phyloP scores from a whole-genome alignment of 2,113 vertebrate genomes.

The Phodopus roborovskii region DNA sequence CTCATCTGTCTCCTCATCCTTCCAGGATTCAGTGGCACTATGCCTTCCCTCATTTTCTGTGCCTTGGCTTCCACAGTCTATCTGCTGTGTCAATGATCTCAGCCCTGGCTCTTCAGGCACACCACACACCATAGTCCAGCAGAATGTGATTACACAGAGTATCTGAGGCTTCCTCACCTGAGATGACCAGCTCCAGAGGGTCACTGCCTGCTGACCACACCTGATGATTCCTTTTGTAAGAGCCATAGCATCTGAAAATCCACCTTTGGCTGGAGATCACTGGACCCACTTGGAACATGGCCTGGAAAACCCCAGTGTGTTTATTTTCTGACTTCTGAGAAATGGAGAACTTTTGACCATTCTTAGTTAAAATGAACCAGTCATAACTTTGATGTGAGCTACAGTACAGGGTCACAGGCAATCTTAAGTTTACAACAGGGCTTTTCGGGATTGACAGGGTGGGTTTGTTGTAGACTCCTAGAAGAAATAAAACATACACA shows the following conservation, averaged over 20 bases:
- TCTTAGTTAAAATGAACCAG: not conserved
- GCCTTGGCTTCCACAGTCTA: accelerated
- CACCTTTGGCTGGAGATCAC: not conserved
- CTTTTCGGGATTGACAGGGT: accelerated
- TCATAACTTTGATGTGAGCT: not conserved
- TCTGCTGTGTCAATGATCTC: no score
- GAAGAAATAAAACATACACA: not conserved
- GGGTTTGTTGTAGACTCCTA: not conserved
- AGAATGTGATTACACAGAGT: not conserved
- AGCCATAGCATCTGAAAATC: not conserved
- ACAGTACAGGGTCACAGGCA: not conserved
- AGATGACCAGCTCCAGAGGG: not conserved
- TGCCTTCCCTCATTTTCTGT: not conserved
- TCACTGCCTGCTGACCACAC: not conserved
- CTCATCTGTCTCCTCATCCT: no score
- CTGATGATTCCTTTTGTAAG: not conserved
- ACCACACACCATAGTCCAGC: not conserved
- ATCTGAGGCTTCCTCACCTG: not conserved
- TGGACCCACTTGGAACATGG: not conserved
- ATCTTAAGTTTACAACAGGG: not conserved
- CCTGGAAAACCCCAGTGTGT: accelerated
- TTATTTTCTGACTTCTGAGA: accelerated
- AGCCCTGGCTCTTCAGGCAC: no score
- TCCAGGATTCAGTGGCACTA: not conserved
- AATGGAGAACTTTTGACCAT: not conserved